Evolutionary conservation across 2,888 invertebrate genomes (phyloP), one percentile per base, ranked within the genome.

Genomic region (Rhaphigaster nebulosa): DNA sequence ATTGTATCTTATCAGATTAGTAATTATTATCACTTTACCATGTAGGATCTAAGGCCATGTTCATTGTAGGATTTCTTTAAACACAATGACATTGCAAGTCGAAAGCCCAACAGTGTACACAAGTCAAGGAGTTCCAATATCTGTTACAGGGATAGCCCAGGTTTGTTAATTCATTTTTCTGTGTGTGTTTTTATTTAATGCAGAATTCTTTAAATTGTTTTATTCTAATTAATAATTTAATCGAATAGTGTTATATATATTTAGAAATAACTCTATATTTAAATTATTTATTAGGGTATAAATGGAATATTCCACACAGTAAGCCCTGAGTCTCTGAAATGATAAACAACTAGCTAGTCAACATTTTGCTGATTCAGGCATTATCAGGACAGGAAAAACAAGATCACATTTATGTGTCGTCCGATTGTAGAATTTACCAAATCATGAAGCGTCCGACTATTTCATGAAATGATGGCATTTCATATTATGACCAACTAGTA

Each of bases 131-230:
- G 99, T 99, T 50, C 98, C 99, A 38, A 98, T 99, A 94, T 98
- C 98, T 45, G 99, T 99, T 60, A 99, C 98, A 56, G 99, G 99
- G 92, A 98, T 99, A 93, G 99, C 99, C 90, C 99, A 99, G 96
- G 98, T 98, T 94, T 38, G 84, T 87, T 76, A 20, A 76, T 18
- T 18, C 8, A 60, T n/a, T 60, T 60, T 60, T n/a, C 12, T 8
- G 12, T n/a, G 2, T 60, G 18, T n/a, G 12, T 1, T n/a, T 13
- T 60, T 60, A 29, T 60, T n/a, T n/a, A 5, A n/a, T 60, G n/a
- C n/a, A 10, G 5, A 60, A n/a, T 5, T 60, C 12, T 60, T 60
- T n/a, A 29, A 60, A 23, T n/a, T 56, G 20, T 56, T 23, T 23
- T 1, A 1, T 56, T 56, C 12, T 26, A 23, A 56, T 56, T 56